Conservation (phyloP, 1,140 invertebrate genomes). For the Brachionus koreanus region DNA sequence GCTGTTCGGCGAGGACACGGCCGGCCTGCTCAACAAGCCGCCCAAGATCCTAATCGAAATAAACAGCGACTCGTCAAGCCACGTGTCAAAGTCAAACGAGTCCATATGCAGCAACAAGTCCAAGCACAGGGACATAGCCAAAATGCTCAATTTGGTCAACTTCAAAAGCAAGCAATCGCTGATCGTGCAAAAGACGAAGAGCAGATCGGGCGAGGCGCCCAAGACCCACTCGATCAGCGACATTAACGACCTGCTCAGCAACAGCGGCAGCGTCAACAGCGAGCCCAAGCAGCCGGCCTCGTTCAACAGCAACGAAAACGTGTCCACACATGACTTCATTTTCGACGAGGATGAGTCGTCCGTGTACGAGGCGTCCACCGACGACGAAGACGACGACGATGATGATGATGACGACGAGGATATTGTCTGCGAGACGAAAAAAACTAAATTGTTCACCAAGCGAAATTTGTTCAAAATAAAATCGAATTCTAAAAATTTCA, state of each 20-base stretch:
- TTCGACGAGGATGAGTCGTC: not conserved
- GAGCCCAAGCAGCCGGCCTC: too few relatives aligned
- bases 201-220: not conserved
- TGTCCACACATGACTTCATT: not conserved
- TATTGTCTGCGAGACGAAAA: not conserved
- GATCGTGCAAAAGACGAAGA: too few relatives aligned
- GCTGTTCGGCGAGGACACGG: slow-evolving; percentile 14
- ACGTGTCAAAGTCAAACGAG: slow-evolving; percentile 8
- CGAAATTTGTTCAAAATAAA: slow-evolving; percentile 13
- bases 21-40: not conserved
- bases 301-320: not conserved
- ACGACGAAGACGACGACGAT: not conserved
- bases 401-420: not conserved
- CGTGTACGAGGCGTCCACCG: not conserved
- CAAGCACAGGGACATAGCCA: not conserved
- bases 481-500: not conserved
- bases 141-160: not conserved
- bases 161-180: not conserved
- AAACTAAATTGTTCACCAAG: not conserved
- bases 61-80: not conserved
- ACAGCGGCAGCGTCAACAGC: too few relatives aligned
- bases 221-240: not conserved
- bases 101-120: not conserved
- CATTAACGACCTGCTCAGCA: not conserved
- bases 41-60: not conserved